phyloP scores from a whole-genome alignment of 2,113 vertebrate species.

The Varanus salvator region DNA sequence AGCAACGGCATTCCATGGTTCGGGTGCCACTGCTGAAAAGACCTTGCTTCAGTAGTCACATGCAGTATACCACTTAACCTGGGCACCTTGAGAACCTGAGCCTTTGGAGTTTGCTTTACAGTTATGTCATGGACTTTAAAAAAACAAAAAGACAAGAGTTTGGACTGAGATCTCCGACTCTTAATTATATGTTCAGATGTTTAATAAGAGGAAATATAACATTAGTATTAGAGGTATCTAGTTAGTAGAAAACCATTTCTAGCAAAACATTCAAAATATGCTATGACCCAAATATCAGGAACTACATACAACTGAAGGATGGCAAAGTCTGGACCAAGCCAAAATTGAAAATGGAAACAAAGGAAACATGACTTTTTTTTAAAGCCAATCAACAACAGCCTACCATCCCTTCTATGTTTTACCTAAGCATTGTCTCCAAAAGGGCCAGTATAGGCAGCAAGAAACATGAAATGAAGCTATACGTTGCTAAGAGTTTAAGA shows the following conservation, averaged over 20 bases:
- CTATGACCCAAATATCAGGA: neutral
- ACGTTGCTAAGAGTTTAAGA: neutral
- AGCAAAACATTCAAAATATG: neutral
- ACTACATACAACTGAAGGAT: neutral
- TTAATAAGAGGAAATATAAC: neutral
- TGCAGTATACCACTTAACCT: neutral
- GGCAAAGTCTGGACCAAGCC: too few relatives aligned
- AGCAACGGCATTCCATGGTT: neutral
- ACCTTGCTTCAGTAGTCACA: neutral
- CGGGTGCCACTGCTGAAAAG: neutral
- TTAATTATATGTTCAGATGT: neutral
- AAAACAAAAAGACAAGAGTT: too few relatives aligned
- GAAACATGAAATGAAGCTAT: conserved; percentile 4
- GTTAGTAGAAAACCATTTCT: neutral
- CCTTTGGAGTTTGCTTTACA: neutral
- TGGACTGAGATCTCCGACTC: too few relatives aligned
- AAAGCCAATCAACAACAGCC: neutral
- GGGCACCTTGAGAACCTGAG: too few relatives aligned
- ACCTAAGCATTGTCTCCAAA: neutral
- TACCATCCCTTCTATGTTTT: neutral
- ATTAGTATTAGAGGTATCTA: neutral
- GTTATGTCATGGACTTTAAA: neutral
- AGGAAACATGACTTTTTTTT: neutral
- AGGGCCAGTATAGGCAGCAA: neutral
- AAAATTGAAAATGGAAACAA: neutral